Base-by-base conservation (phyloP, 92 coral and sea anemone species). In the Epizoanthus fatuus region DNA sequence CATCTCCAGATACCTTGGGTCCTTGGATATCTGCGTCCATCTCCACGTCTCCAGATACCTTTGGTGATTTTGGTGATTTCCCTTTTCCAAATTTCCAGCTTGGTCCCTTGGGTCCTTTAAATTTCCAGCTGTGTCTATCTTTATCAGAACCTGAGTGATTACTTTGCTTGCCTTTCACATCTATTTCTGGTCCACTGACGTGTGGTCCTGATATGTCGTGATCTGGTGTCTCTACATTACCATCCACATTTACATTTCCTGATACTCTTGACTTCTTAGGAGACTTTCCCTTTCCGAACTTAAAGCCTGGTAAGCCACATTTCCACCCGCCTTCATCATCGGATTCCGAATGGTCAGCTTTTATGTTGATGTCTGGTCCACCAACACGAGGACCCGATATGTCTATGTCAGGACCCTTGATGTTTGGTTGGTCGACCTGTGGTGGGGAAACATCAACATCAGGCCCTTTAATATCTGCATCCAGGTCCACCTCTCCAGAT, bases 21-120 rank as follows among this genome's bases (percentile, higher is more conserved):
- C 66, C 9, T 67, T 62, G 12, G 29, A 62, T 9, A 0, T 22
- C 38, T 32, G 38, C 67, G 29, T 5, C n/a, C 0, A 62, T 3
- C 0, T 25, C 37, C 1, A 29, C 9, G 9, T 64, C 70, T 64
- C 42, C 42, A 29, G 70, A 12, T 14, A 1, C 37, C 4, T 44
- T 17, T 42, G 55, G 29, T 3, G 13, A 6, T 69, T 69, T 69
- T 3, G 53, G 25, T 3, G 74, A 69, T 69, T 69, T 69, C 45
- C 74, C 74, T 45, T 69, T 69, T 40, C 45, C 45, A 11, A 49
- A 20, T 44, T 69, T 69, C 54, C 42, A 69, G 74, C 54, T 69
- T 42, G 74, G 55, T 11, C 42, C 16, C 12, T n/a, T 40, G 9
- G 74, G 74, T 6, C 74, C 74, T 44, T 69, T 69, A 40, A 42